Conservation (phyloP, 2,888 invertebrate genomes). For the Priocnemis perturbator region DNA sequence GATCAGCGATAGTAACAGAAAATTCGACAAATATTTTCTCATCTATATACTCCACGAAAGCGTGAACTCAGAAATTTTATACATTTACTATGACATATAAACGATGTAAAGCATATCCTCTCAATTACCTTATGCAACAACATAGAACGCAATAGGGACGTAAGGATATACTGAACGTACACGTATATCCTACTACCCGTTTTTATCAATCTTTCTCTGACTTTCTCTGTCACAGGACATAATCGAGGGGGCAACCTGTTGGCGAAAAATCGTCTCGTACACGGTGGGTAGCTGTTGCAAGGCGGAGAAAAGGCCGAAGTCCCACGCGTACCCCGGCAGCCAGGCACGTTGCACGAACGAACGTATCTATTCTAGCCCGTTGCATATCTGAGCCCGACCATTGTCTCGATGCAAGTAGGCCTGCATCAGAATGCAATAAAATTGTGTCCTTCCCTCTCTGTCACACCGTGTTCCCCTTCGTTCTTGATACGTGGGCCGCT, state of each 20-base stretch:
- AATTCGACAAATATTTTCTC: no score
- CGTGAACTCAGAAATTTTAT: no score
- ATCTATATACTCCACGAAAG: no score
- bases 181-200: no score
- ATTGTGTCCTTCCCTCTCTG: slow-evolving; percentile 22
- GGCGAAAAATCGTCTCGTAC: neutral
- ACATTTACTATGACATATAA: neutral
- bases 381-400: slow-evolving; percentile 43
- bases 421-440: slow-evolving; percentile 56
- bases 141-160: no score
- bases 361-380: slow-evolving; percentile 48
- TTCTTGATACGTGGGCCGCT: slow-evolving; percentile 31
- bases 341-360: slow-evolving; percentile 40
- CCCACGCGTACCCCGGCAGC: slow-evolving; percentile 44
- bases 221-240: no score
- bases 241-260: no score
- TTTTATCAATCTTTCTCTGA: no score
- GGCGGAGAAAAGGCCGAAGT: slow-evolving; percentile 44
- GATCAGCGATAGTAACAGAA: no score
- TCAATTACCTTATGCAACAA: no score
- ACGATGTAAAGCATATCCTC: neutral
- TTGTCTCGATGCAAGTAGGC: slow-evolving; percentile 53
- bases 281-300: slow-evolving; percentile 47
- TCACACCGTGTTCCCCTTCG: neutral
- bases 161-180: no score